Percentiles rank a stretch among this genome's conserved stretches.
Conservation (phyloP, 2,888 invertebrate species). For the Amphimallon solstitiale region DNA sequence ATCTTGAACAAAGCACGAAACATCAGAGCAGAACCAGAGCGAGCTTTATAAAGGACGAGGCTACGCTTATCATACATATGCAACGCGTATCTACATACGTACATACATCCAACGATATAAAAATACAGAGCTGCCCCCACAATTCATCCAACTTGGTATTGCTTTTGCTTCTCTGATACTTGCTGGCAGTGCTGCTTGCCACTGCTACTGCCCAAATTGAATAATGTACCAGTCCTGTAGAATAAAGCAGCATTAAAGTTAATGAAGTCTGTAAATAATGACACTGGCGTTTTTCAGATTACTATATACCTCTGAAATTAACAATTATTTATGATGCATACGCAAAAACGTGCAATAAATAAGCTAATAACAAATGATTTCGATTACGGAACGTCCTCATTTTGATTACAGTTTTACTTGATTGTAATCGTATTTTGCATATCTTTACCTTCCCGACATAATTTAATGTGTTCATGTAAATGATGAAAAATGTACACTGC, state of each 20-base stretch:
- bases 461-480: no score
- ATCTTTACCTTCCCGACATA: no score
- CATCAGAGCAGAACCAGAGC: constrained; percentile 47
- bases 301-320: constrained; percentile 30
- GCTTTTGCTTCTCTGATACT: constrained; percentile 42
- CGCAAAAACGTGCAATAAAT: no score
- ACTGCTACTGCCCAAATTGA: constrained; percentile 53
- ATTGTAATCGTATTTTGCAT: no score
- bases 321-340: constrained; percentile 36
- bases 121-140: constrained; percentile 57
- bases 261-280: constrained; percentile 59
- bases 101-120: constrained; percentile 58
- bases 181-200: background rate
- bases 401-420: no score
- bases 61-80: constrained; percentile 62
- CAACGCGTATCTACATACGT: constrained; percentile 60
- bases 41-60: constrained; percentile 57
- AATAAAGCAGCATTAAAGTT: constrained; percentile 58
- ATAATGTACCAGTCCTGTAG: constrained; percentile 57
- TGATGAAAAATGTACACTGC: no score
- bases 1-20: constrained; percentile 47
- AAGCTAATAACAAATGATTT: no score
- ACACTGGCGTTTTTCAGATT: constrained; percentile 48
- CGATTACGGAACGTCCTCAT: no score
- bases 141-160: constrained; percentile 54